Evolutionary conservation across 2,888 invertebrate genomes (phyloP).

Genomic region (Cataglyphis altisquamis): DNA sequence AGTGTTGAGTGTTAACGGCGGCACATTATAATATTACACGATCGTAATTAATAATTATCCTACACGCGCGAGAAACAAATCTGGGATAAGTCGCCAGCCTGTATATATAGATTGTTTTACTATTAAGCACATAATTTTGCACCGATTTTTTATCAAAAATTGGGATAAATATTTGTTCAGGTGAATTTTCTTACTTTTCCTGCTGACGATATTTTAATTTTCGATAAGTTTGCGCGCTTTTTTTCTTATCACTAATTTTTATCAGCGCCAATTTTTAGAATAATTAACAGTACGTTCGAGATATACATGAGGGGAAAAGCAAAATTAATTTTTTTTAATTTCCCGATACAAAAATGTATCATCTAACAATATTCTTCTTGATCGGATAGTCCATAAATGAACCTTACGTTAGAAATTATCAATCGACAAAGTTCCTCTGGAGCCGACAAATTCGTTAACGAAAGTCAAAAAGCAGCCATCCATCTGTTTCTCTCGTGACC

Average conservation of each 20-base stretch:
- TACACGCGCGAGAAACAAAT: not conserved
- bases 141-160: not conserved
- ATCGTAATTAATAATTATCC: constrained; percentile 7
- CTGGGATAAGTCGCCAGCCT: not conserved
- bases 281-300: not conserved
- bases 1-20: constrained; percentile 26
- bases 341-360: not conserved
- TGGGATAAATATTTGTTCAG: not conserved
- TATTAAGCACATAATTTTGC: not conserved
- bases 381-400: not conserved
- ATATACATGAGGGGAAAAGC: not conserved
- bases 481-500: constrained; percentile 67
- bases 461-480: constrained; percentile 25
- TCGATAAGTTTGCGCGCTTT: not conserved
- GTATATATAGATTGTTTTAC: not conserved
- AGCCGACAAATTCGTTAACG: constrained; percentile 28
- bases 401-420: constrained; percentile 17
- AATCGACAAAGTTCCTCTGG: not conserved
- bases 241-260: not conserved
- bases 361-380: not conserved
- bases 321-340: not conserved
- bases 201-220: not conserved
- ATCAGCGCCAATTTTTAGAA: not conserved
- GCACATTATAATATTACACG: constrained; percentile 1
- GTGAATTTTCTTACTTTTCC: not conserved